phyloP scores from a whole-genome alignment of 2,797 vertebrate species.

The Hephaestus fuliginosus region DNA sequence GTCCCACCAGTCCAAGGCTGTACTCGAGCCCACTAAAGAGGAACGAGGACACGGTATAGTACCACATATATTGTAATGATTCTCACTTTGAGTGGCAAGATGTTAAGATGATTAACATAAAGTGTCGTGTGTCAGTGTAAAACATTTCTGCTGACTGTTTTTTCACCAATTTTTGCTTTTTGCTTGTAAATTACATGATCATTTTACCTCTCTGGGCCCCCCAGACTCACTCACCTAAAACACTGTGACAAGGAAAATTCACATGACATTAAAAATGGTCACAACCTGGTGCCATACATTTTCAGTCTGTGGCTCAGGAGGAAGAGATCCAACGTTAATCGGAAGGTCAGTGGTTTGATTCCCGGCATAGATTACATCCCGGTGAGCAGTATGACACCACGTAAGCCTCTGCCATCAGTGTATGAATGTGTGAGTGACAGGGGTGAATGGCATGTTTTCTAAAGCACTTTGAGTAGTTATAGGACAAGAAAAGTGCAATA shows the following conservation, averaged over 20 bases:
- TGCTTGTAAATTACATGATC: not conserved
- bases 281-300: not conserved
- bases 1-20: not conserved
- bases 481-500: no score
- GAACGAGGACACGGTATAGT: no score
- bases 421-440: no score
- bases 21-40: not conserved
- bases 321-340: no score
- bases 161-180: not conserved
- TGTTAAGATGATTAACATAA: not conserved
- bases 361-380: no score
- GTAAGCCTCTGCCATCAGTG: no score
- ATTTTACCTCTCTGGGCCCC: not conserved
- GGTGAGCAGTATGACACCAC: no score
- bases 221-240: not conserved
- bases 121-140: not conserved
- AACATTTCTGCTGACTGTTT: not conserved
- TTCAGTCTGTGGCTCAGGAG: not conserved
- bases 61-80: not conserved
- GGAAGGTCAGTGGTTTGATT: no score
- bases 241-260: not conserved
- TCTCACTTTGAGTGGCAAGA: not conserved
- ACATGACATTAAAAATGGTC: not conserved
- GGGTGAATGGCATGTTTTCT: no score
- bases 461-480: no score